Base-by-base conservation (phyloP, 1,140 invertebrate species). In the Caenorhabditis remanei region DNA sequence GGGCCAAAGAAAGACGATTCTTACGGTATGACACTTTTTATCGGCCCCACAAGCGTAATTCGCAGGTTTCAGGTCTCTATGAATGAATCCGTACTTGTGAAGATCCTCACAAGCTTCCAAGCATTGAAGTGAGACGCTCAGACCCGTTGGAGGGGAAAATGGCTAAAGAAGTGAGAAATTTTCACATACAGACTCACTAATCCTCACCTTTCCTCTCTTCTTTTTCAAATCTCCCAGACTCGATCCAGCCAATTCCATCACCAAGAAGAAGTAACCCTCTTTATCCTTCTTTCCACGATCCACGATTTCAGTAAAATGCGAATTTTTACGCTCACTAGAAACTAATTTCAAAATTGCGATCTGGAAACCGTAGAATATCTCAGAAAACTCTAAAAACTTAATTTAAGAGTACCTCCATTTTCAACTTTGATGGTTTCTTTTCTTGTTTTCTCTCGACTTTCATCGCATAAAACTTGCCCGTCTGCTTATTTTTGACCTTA, bases 61-160 rank as follows among this genome's bases (percentile, higher is more conserved):
- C 8, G 87, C 90, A 6, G 89, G 90, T 63, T 90, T 90, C 21
- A 90, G 19, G 71, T 90, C 90, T 11, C 90, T 88, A 71, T 90
- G 90, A 65, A 90, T 89, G 63, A 85, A 86, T 16, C 90, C 88
- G 46, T 75, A 53, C 41, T 89, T 88, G 84, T 90, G 90, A 19
- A 90, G 84, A 41, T 90, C 90, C 48, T 90, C 86, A 24, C 87
- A 63, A 19, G 90, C 90, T 63, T 90, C 90, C 3, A 90, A 53
- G 53, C 90, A 90, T 63, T 90, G 90, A 5, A 21, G 61, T 1
- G 87, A 71, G 9, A 58, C 85, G 11, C 90, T 88, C 11, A 90
- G 48, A 3, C 88, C 90, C 9, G 90, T 90, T 9, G 55, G 83
- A 21, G 85, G 16, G 8, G 88, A 58, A 75, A 83, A 53, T n/a